Base-by-base conservation (phyloP, 2,888 invertebrate genomes). In the Cecidostiba fungosa region DNA sequence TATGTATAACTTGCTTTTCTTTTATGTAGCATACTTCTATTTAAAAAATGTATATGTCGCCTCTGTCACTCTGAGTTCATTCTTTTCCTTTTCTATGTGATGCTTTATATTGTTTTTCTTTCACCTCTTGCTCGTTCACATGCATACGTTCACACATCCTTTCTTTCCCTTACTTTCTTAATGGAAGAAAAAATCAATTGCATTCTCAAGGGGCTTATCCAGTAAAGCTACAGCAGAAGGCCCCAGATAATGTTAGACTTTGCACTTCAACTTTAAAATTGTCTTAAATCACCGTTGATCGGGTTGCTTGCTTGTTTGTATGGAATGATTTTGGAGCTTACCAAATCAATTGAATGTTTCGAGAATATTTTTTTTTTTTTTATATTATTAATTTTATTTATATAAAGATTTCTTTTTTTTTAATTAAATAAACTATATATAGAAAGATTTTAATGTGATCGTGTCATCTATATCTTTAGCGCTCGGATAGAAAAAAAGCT, bases 11-110 rank as follows among this genome's bases (percentile, higher is more conserved):
- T 88, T 89, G 86, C 66, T 86, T 87, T 85, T 86, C 87, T 86
- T 88, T 84, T 89, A 90, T 89, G 88, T 89, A 89, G 88, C 87
- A 86, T 90, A 89, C 87, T 86, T 88, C 87, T 89, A 88, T 89
- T 82, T 90, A 88, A 90, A 90, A 90, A 91, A 89, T 90, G 89
- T 90, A 89, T 89, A 89, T 90, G 88, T 89, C 87, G 85, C 87
- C 84, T 88, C 85, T 89, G 87, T 89, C 87, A 85, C 87, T 82
- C 87, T 87, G 72, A 88, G 54, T 85, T 85, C 78, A 81, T 72
- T 85, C 66, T 76, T 78, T 84, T 70, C 78, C 79, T 85, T 66
- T 77, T 82, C 85, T 73, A 84, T 82, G 83, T 87, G 87, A 87
- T 88, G 89, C 86, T 90, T 88, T 86, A 79, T 86, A 47, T 79